Conservation (phyloP, 2,888 invertebrate genomes). For the Ceratothoa steindachneri region DNA sequence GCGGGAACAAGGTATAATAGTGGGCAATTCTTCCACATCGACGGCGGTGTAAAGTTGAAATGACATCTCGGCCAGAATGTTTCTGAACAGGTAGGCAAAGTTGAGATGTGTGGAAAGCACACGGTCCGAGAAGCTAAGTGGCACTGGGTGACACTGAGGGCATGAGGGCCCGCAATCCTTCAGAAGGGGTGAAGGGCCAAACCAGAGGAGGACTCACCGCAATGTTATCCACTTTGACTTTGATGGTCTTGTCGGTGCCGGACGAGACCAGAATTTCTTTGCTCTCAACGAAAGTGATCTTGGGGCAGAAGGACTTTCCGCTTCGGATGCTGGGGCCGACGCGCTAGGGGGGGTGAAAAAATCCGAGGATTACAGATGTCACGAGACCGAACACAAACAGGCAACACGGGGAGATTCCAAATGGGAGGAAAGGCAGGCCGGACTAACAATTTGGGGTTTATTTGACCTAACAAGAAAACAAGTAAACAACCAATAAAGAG, state of each 20-base stretch:
- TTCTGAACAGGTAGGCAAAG: no score
- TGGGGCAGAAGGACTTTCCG: slow-evolving; percentile 90
- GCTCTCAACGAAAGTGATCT: slow-evolving; percentile 80
- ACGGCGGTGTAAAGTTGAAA: no score
- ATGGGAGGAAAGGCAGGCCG: neutral
- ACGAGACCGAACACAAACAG: no score
- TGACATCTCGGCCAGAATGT: no score
- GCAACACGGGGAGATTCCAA: neutral
- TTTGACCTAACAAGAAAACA: neutral
- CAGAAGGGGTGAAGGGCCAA: no score
- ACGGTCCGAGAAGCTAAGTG: no score
- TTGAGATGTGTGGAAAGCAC: no score
- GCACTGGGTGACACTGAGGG: no score
- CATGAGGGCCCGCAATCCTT: no score
- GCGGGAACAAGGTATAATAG: no score
- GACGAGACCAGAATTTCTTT: slow-evolving; percentile 88
- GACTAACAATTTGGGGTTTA: neutral
- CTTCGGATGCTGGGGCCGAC: slow-evolving; percentile 89
- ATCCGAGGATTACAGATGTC: neutral
- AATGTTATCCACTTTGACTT: slow-evolving; percentile 90
- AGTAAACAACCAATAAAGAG: no score
- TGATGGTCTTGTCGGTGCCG: slow-evolving; percentile 81
- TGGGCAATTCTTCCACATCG: no score
- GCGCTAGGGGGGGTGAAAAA: slow-evolving; percentile 58
- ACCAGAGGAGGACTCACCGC: slow-evolving; percentile 61